Evolutionary conservation across 2,888 invertebrate genomes (phyloP).

Genomic region (Nysson spinosus): DNA sequence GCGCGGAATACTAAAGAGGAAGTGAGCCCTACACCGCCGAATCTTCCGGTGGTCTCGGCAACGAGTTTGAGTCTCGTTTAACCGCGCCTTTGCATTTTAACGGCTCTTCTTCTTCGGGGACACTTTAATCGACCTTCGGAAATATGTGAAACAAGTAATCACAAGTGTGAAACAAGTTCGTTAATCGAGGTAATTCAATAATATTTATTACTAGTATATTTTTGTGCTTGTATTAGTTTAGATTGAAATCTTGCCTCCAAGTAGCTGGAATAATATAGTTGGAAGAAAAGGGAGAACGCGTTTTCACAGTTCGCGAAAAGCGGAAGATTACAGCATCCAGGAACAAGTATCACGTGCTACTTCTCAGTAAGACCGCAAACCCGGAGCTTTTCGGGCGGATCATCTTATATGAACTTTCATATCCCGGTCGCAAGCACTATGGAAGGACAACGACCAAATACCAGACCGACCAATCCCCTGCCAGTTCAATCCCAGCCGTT

Average conservation of each 20-base stretch:
- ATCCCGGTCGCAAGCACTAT: not conserved
- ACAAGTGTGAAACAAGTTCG: no score
- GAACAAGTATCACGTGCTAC: slow-evolving; percentile 26
- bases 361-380: slow-evolving; percentile 26
- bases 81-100: slow-evolving; percentile 76
- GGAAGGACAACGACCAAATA: slow-evolving; percentile 55
- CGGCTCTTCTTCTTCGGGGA: slow-evolving; percentile 63
- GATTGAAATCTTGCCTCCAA: no score
- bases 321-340: not conserved
- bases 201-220: no score
- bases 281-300: not conserved
- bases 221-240: no score
- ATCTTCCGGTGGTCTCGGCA: slow-evolving; percentile 48
- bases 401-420: slow-evolving; percentile 65
- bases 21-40: slow-evolving; percentile 61
- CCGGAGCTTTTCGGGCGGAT: slow-evolving; percentile 45
- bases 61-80: slow-evolving; percentile 65
- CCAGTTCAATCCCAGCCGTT: slow-evolving; percentile 6
- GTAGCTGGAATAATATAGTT: no score
- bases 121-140: slow-evolving; percentile 16
- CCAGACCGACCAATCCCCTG: slow-evolving; percentile 51
- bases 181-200: no score
- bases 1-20: slow-evolving; percentile 74
- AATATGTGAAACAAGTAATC: no score
- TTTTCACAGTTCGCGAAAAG: not conserved